These are phyloP conservation scores for Tretioscincus oriximinensis DNA, from an alignment of 2,113 vertebrate species.

Conservation along the genomic window DNA sequence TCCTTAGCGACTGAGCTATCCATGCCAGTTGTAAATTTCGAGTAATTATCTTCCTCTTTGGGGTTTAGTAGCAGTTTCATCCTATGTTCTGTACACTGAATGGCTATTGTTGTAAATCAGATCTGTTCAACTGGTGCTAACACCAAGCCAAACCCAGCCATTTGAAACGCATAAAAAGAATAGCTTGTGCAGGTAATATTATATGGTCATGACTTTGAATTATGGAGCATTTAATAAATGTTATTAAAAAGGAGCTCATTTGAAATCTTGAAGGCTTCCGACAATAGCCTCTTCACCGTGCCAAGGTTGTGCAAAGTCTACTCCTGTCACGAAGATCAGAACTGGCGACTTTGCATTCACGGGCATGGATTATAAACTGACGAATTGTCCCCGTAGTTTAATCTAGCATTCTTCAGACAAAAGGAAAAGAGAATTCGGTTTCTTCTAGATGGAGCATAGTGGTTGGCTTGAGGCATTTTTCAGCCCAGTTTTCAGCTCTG, in stretches of 20 bases:
- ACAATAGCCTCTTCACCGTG: not conserved
- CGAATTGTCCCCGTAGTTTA: no score
- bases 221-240: not conserved
- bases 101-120: not conserved
- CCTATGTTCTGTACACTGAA: not conserved
- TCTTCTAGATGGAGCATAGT: no score
- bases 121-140: not conserved
- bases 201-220: not conserved
- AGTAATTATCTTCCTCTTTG: not conserved
- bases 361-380: no score
- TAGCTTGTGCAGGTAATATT: no score
- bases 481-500: no score
- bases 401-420: no score
- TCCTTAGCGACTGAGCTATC: no score
- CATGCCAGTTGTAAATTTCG: not conserved
- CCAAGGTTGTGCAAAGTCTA: not conserved
- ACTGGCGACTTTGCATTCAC: no score
- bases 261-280: not conserved
- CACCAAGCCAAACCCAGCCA: not conserved
- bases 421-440: no score
- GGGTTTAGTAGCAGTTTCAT: not conserved
- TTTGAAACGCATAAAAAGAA: no score
- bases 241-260: not conserved
- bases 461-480: no score
- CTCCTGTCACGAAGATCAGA: no score